Evolutionary conservation across 2,888 invertebrate species (phyloP).

Genomic region (Marasmarcha lunaedactyla): DNA sequence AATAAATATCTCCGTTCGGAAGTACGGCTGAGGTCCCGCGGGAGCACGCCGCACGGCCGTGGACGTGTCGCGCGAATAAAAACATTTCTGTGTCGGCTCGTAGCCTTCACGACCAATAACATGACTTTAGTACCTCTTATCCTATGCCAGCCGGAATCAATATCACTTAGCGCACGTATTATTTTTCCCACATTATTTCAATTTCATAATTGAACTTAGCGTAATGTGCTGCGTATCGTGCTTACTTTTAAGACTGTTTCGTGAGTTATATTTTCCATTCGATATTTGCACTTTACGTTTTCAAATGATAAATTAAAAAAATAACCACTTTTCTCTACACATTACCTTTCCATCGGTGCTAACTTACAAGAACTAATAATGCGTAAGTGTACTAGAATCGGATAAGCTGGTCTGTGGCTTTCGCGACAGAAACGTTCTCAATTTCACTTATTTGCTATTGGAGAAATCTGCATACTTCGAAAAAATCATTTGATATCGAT

Average conservation of each 20-base stretch:
- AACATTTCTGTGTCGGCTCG: conserved; percentile 39
- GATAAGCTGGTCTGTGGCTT: conserved; percentile 54
- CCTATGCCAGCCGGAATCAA: conserved; percentile 39
- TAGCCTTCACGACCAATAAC: background rate
- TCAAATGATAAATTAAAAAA: too few species aligned
- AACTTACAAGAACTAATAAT: background rate
- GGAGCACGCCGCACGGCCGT: conserved; percentile 52
- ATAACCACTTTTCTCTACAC: conserved; percentile 2
- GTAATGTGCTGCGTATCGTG: too few species aligned
- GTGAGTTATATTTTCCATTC: too few species aligned
- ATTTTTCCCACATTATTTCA: conserved; percentile 40
- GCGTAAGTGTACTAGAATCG: conserved; percentile 4
- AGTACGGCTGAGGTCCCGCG: conserved; percentile 65
- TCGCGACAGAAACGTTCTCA: conserved; percentile 49
- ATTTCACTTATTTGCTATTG: conserved; percentile 43
- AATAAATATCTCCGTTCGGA: conserved; percentile 68
- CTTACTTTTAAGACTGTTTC: too few species aligned
- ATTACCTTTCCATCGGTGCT: conserved; percentile 22
- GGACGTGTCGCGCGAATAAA: conserved; percentile 65
- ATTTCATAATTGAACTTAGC: too few species aligned
- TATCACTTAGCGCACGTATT: conserved; percentile 61
- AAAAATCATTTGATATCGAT: too few species aligned
- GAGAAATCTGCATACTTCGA: conserved; percentile 39
- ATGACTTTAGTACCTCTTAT: background rate
- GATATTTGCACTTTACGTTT: too few species aligned